These are phyloP conservation scores for Nasonia vitripennis DNA, from an alignment of 1,140 invertebrate genomes.

Conservation along the genomic window DNA sequence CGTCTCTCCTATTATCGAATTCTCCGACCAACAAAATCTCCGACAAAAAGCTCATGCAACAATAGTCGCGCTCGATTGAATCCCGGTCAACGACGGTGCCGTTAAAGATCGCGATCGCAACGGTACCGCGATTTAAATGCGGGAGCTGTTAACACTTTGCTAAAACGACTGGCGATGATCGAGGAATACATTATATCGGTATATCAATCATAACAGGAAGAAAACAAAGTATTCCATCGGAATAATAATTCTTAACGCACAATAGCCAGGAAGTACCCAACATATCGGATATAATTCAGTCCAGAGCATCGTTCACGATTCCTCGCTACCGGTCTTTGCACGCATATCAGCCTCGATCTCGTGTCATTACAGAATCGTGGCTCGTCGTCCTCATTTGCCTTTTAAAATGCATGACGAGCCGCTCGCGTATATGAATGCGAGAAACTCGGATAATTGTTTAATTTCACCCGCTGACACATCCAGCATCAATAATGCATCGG, in stretches of 20 bases:
- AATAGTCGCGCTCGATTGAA: background rate
- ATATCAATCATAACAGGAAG: background rate
- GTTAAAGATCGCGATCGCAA: constrained; percentile 29
- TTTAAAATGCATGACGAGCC: background rate
- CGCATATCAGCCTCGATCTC: too few relatives aligned
- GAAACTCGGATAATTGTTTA: background rate
- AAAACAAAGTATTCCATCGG: background rate
- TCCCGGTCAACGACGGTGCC: background rate
- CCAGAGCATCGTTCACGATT: background rate
- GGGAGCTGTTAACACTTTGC: constrained; percentile 22
- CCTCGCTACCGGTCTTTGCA: background rate
- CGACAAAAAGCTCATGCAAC: too few relatives aligned
- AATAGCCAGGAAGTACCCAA: background rate
- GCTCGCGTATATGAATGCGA: background rate
- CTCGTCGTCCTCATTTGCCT: background rate
- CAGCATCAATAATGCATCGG: background rate
- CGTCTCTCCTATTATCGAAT: too few relatives aligned
- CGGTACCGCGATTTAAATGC: background rate
- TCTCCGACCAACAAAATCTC: too few relatives aligned
- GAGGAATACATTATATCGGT: background rate
- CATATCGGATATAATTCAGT: background rate
- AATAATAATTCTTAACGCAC: background rate
- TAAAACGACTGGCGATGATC: background rate
- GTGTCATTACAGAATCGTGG: background rate
- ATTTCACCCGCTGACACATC: background rate